phyloP scores from a whole-genome alignment of 2,888 invertebrate species.

The Platynereis dumerilii region DNA sequence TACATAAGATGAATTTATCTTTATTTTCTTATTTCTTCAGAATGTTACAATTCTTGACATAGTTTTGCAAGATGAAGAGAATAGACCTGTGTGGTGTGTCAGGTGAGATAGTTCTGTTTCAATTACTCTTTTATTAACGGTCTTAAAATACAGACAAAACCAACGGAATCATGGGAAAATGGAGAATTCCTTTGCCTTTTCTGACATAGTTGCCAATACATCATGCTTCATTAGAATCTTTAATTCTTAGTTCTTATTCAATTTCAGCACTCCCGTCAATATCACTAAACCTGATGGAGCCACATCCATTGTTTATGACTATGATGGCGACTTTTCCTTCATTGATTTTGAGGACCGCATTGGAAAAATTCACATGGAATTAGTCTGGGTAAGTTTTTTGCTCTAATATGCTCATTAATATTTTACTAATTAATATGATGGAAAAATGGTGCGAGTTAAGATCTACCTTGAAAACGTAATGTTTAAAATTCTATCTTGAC shows the following conservation, averaged over 20 bases:
- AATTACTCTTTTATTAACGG: no score
- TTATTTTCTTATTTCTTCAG: background rate
- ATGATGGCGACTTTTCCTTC: background rate
- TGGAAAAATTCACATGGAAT: background rate
- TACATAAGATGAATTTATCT: background rate
- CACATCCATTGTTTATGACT: background rate
- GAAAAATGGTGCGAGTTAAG: no score
- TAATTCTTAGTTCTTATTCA: no score
- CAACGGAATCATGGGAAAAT: no score
- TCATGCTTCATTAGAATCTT: no score
- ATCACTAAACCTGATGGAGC: background rate
- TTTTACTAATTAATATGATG: no score
- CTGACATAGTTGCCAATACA: no score
- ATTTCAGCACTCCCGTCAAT: background rate
- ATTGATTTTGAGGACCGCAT: background rate
- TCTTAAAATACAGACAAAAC: no score
- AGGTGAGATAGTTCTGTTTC: background rate
- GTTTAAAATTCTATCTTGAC: no score
- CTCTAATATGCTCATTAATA: no score
- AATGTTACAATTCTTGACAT: background rate
- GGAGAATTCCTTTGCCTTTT: no score
- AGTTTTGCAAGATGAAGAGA: background rate
- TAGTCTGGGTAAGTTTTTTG: conserved; percentile 1
- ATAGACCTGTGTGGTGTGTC: conserved; percentile 1
- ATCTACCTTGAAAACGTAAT: no score